Evolutionary conservation across 2,888 invertebrate genomes (phyloP).

Genomic region (Cabera pusaria): DNA sequence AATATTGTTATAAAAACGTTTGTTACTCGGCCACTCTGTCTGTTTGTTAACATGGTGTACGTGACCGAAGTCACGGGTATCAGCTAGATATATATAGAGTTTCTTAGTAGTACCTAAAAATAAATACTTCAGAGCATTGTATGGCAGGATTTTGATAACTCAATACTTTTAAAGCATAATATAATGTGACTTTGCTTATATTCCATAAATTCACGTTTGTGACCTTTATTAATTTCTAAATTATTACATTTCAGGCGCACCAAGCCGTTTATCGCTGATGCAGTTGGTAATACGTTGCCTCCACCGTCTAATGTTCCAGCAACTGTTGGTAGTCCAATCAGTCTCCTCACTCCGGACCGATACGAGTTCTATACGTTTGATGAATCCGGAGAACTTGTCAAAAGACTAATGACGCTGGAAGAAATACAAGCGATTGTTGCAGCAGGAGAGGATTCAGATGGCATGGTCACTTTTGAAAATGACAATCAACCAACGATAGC

Average conservation of each 20-base stretch:
- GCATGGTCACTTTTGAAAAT: slow-evolving; percentile 77
- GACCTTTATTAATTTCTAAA: too few relatives aligned
- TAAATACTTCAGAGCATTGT: too few relatives aligned
- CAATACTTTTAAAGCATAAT: too few relatives aligned
- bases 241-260: slow-evolving; percentile 61
- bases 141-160: too few relatives aligned
- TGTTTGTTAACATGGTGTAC: too few relatives aligned
- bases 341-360: slow-evolving; percentile 90
- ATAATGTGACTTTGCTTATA: too few relatives aligned
- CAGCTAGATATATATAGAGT: too few relatives aligned
- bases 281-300: slow-evolving; percentile 86
- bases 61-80: too few relatives aligned
- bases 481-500: slow-evolving; percentile 71
- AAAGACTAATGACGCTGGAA: slow-evolving; percentile 91
- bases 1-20: too few relatives aligned
- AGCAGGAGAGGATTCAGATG: slow-evolving; percentile 88
- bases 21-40: too few relatives aligned
- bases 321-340: slow-evolving; percentile 90
- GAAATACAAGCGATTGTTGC: slow-evolving; percentile 94
- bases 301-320: slow-evolving; percentile 84
- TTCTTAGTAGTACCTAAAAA: too few relatives aligned
- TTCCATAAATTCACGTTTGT: too few relatives aligned
- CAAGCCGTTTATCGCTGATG: slow-evolving; percentile 86
- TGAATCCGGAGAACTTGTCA: slow-evolving; percentile 91
- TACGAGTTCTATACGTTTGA: slow-evolving; percentile 95